Evolutionary conservation across 2,113 vertebrate genomes (phyloP).

Genomic region (Burhinus oedicnemus): DNA sequence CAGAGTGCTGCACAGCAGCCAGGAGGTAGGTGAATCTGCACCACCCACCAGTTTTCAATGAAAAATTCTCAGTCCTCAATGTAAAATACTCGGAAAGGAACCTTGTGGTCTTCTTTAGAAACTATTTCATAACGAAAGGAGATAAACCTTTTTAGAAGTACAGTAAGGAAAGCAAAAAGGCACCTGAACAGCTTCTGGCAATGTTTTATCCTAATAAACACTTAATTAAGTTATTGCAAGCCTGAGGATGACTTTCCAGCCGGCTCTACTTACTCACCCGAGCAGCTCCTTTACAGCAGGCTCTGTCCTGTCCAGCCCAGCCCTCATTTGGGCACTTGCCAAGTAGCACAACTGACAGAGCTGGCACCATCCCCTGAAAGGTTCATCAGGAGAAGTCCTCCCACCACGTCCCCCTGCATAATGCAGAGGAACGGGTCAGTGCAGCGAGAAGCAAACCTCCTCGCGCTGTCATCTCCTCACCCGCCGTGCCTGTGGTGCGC

Average conservation of each 20-base stretch:
- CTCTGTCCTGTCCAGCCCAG: conserved; percentile 38
- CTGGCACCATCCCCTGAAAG: background rate
- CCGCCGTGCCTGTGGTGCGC: accelerated
- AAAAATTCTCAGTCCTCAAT: background rate
- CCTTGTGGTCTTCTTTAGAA: background rate
- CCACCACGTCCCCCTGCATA: background rate
- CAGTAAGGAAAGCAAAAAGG: background rate
- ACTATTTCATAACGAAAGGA: background rate
- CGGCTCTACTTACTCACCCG: background rate
- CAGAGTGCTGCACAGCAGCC: background rate
- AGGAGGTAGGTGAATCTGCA: background rate
- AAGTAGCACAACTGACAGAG: background rate
- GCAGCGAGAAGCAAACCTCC: background rate
- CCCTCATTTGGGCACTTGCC: background rate
- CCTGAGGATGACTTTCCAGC: conserved; percentile 18
- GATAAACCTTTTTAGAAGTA: background rate
- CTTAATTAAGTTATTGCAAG: background rate
- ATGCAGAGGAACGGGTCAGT: accelerated
- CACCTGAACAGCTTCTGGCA: conserved; percentile 45
- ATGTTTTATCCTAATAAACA: background rate
- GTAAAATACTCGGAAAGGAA: background rate
- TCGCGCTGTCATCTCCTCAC: background rate
- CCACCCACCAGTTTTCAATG: background rate
- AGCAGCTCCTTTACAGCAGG: conserved; percentile 1
- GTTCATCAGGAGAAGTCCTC: background rate